Evolutionary conservation across 2,888 invertebrate species (phyloP), one percentile per base, ranked within the genome.

Genomic region (Dioctria rufipes): DNA sequence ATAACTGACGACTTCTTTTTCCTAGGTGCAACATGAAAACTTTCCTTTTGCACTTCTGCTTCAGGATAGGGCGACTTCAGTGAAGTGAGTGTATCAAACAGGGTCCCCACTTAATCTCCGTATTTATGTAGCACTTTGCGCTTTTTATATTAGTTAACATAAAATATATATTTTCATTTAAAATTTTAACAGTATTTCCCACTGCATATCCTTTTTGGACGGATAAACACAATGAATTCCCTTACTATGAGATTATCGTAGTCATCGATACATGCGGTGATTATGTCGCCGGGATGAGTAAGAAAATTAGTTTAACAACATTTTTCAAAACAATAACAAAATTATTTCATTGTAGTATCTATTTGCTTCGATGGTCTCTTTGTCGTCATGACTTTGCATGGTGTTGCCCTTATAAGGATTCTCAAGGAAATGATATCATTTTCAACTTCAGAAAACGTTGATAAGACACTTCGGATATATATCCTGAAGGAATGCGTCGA

Each of bases 281-380:
- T 25, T 67, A 46, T 4, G 13, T n/a, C 46, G 11, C 67, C 3
- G 46, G 0, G 9, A 3, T 49, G 8, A 6, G 67, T 67, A 67
- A 67, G 49, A 25, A 25, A 25, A 25, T 46, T 5, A 1, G 46
- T 8, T 46, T n/a, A n/a, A n/a, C n/a, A 6, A 5, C 46, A 6
- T 46, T 46, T 46, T 46, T 6, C 40, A 3, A 42, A 43, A 39
- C n/a, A 39, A n/a, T 65, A 8, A 61, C 42, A 6, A 11, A 4
- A 65, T 9, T 3, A 40, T 65, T 37, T 40, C 8, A 65, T 65
- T 42, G 37, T 13, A 61, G 61, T 39, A 11, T 8, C 46, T 49
- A 2, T 73, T 6, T 54, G 39, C 42, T 58, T 54, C 40, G 42
- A 73, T 73, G 73, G 73, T 39, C 13, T 73, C n/a, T 73, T 58